Evolutionary conservation across 1,140 invertebrate genomes (phyloP).

Genomic region (Papilio dardanus): DNA sequence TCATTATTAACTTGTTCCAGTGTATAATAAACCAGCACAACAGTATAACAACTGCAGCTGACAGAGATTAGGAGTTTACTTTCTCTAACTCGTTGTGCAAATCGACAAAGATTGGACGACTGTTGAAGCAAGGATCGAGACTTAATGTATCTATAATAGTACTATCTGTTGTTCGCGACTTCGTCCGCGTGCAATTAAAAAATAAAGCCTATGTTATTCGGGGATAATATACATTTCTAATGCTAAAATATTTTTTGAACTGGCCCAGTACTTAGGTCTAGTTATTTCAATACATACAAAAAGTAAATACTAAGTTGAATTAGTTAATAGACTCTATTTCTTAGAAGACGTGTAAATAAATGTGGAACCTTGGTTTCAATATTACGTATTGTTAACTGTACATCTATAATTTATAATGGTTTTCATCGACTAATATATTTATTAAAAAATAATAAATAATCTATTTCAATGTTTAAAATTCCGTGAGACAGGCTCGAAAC

Average conservation of each 20-base stretch:
- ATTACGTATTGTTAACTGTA: neutral
- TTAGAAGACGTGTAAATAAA: neutral
- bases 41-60: neutral
- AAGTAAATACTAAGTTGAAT: neutral
- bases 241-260: too few species aligned
- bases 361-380: neutral
- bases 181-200: too few species aligned
- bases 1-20: neutral
- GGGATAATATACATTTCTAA: too few species aligned
- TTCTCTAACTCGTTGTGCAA: constrained; percentile 4
- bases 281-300: too few species aligned
- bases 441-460: neutral
- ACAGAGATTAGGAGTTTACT: constrained; percentile 6
- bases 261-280: too few species aligned
- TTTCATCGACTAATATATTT: too few species aligned
- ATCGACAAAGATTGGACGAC: constrained; percentile 7
- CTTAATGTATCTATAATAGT: too few species aligned
- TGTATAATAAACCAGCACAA: neutral
- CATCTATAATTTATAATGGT: too few species aligned
- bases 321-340: neutral
- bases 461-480: too few species aligned
- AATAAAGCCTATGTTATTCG: neutral
- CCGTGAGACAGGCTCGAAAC: too few species aligned
- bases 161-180: too few species aligned
- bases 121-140: constrained; percentile 1